A percentile compares a stretch with the other conserved stretches of the same genome.
phyloP scores from a whole-genome alignment of 2,113 vertebrate genomes.

The Suricata suricatta region DNA sequence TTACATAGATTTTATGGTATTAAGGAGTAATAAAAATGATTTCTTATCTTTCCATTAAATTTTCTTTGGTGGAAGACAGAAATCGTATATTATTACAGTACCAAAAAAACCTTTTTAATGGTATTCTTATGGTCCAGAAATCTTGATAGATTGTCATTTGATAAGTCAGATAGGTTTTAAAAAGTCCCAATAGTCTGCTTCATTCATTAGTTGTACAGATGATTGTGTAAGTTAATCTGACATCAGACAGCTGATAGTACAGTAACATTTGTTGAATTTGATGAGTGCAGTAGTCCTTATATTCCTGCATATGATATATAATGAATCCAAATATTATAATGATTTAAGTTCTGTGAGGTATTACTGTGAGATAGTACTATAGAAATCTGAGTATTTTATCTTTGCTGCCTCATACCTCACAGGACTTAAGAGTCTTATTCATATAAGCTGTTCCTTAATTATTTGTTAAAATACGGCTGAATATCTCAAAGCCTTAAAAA shows the following conservation, averaged over 20 bases:
- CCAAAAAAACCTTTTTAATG: background rate
- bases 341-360: background rate
- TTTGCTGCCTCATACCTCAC: background rate
- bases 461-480: background rate
- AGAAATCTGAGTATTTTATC: background rate
- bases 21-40: background rate
- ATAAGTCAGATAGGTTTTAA: background rate
- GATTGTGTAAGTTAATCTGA: background rate
- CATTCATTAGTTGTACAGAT: background rate
- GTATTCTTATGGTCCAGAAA: background rate
- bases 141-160: background rate
- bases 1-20: background rate
- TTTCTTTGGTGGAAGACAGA: background rate
- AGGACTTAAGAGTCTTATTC: background rate
- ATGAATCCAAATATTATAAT: background rate
- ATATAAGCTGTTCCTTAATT: background rate
- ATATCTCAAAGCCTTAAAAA: background rate
- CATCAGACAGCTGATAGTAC: background rate
- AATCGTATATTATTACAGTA: background rate
- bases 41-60: background rate
- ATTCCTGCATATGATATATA: background rate
- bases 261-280: background rate
- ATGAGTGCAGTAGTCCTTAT: background rate
- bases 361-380: background rate
- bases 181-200: background rate